Evolutionary conservation across 2,888 invertebrate genomes (phyloP), one percentile per base, ranked within the genome.

Genomic region (Liodrosophila aerea): DNA sequence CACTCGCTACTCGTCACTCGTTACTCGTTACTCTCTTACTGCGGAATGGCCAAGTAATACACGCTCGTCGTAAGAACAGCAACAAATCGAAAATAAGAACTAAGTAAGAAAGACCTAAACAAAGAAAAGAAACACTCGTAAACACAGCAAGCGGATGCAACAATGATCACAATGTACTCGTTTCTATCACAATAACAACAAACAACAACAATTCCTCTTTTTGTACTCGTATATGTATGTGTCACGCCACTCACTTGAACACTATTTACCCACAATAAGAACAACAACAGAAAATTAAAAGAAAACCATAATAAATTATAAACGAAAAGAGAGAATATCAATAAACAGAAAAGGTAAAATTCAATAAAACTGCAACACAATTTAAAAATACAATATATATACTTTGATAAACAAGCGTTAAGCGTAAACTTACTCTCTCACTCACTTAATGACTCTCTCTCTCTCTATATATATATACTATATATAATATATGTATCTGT

Each of bases 341-440:
- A 47, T 11, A 44, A 66, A 49, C 7, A 51, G n/a, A 29, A 39
- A 62, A 68, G 45, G 18, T 18, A 50, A 60, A 50, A 36, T 15
- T 9, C 39, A 68, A 53, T 36, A 46, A 29, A 82, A 58, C 57
- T 7, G 29, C 59, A 45, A 41, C 46, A 61, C 41, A 41, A 50
- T 40, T 49, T 47, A 56, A 47, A 52, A 53, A 57, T 50, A 60
- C 56, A 54, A 33, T 41, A 37, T 45, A 46, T 37, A 30, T 22
- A 57, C 46, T 57, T 53, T 45, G 39, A 59, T 69, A 71, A 71
- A 47, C 50, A 56, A 71, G 37, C 47, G 40, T 59, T 64, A 39
- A 58, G 51, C n/a, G 75, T 56, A 65, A 75, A 78, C 51, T 52
- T 58, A 74, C 77, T 76, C 54, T 54, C 54, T 29, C 31, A 33